A percentile compares a stretch with the other conserved stretches of the same genome.
Evolutionary conservation across 1,140 invertebrate species (phyloP).

Genomic region (Cryptotermes secundus): DNA sequence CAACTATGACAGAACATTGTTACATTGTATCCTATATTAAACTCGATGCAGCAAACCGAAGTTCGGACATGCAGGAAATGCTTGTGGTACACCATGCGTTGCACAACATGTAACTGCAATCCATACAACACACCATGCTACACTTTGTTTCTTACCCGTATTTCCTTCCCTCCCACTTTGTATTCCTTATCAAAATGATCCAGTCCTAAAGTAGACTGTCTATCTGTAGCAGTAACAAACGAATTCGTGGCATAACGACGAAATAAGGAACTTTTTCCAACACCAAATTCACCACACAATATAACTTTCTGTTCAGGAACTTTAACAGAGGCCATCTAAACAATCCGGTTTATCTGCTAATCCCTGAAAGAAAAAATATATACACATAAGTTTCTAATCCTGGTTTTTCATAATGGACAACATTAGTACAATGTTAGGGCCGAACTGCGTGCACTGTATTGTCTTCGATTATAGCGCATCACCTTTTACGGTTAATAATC

Average conservation of each 20-base stretch:
- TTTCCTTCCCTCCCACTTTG: constrained; percentile 68
- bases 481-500: neutral
- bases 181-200: constrained; percentile 87
- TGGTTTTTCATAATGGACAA: neutral
- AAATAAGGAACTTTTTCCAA: constrained; percentile 92
- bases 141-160: constrained; percentile 62
- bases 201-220: constrained; percentile 85
- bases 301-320: constrained; percentile 92
- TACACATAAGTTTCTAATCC: neutral
- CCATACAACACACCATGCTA: too few species aligned
- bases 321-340: constrained; percentile 74
- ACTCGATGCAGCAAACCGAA: too few species aligned
- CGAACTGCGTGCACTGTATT: neutral
- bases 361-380: neutral
- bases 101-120: too few species aligned
- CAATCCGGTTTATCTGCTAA: neutral
- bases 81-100: too few species aligned
- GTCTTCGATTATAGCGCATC: neutral
- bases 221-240: constrained; percentile 74
- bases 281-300: constrained; percentile 91
- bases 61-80: too few species aligned
- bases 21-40: constrained; percentile 34
- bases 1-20: constrained; percentile 57
- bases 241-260: constrained; percentile 85
- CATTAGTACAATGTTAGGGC: neutral